Base-by-base conservation (phyloP, 2,113 vertebrate species). In the Aphyosemion australe region DNA sequence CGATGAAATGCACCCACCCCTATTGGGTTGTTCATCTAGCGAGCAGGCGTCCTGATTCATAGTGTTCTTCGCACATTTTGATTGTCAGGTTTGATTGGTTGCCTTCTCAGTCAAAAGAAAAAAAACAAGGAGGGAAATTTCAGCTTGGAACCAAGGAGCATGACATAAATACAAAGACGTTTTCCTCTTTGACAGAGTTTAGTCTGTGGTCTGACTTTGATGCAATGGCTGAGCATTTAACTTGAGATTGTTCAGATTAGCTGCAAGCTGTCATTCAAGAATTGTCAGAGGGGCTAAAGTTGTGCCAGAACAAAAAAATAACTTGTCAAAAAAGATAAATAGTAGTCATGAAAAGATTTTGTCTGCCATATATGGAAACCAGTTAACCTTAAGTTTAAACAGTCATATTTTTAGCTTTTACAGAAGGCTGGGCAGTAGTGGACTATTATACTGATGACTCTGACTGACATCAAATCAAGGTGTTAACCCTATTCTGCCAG, bases 61-160 rank as follows among this genome's bases (percentile, higher is more conserved):
- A 18, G 6, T 65, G 65, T 66, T 66, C 72, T 50, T 81, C 79
- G 69, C 76, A 80, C 67, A 69, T 84, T 85, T 74, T 73, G 60
- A 77, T 73, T 79, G 82, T 78, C 78, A 74, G 34, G 66, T 74
- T 78, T 77, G 69, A 80, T 58, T 79, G 76, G 74, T 57, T 63
- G 71, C 59, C 46, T 78, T 31, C 69, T 71, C 64, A 68, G 74
- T 79, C 74, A 74, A 70, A 26, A 0, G 2, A 1, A 26, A 26
- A 26, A 26, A 26, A 26, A 26, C 3, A 76, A 48, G 41, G 58
- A 52, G 65, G 78, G 50, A 68, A 15, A 64, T 74, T 49, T 80
- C 62, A 50, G 65, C 45, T 48, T 49, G 13, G 34, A 69, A 69
- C 31, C 41, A 70, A 6, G 4, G 19, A 63, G 59, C 50, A 13